Evolutionary conservation across 2,888 invertebrate species (phyloP).

Genomic region (Lacanobia oleracea): DNA sequence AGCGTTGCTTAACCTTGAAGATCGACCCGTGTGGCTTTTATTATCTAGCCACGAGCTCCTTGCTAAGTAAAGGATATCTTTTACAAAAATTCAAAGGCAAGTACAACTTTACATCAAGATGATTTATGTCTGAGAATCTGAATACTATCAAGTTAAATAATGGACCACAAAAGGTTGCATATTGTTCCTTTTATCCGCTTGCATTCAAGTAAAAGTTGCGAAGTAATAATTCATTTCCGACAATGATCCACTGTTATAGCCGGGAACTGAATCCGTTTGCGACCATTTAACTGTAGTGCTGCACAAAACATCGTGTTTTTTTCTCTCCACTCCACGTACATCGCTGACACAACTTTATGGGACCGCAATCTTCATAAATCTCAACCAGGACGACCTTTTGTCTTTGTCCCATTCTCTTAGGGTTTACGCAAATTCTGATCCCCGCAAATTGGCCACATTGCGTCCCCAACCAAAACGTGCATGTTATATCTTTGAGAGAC

Average conservation of each 20-base stretch:
- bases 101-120: slow-evolving; percentile 47
- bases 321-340: slow-evolving; percentile 62
- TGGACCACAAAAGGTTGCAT: slow-evolving; percentile 57
- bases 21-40: too few relatives aligned
- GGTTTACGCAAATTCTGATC: slow-evolving; percentile 86
- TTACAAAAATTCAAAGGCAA: slow-evolving; percentile 35
- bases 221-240: slow-evolving; percentile 66
- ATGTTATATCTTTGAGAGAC: slow-evolving; percentile 75
- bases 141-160: slow-evolving; percentile 61
- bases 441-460: slow-evolving; percentile 82
- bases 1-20: too few relatives aligned
- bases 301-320: slow-evolving; percentile 62
- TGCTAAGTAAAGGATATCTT: slow-evolving; percentile 10
- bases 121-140: slow-evolving; percentile 54
- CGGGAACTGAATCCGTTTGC: slow-evolving; percentile 59
- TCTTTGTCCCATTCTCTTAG: slow-evolving; percentile 82
- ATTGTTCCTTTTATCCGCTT: slow-evolving; percentile 57
- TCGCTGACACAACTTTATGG: slow-evolving; percentile 72
- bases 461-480: slow-evolving; percentile 70
- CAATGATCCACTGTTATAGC: slow-evolving; percentile 67
- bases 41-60: too few relatives aligned
- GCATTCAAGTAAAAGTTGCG: slow-evolving; percentile 60
- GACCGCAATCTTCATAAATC: slow-evolving; percentile 87
- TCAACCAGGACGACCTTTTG: slow-evolving; percentile 83
- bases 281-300: slow-evolving; percentile 54